phyloP scores from a whole-genome alignment of 2,888 invertebrate species.

The Perithous albicinctus region DNA sequence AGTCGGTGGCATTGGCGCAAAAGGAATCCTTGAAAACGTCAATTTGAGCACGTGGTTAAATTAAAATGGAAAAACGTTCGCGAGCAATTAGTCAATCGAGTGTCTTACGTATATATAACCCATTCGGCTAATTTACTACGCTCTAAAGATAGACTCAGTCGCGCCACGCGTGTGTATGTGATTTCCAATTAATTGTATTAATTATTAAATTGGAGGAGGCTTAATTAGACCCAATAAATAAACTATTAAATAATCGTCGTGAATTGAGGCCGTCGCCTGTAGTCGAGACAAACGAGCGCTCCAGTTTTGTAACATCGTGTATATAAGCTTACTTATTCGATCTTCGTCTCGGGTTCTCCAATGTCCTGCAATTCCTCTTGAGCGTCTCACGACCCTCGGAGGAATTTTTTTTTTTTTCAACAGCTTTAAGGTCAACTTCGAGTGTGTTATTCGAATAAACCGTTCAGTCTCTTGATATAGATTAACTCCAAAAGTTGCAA shows the following conservation, averaged over 20 bases:
- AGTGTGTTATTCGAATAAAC: background rate
- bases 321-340: background rate
- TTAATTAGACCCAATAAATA: conserved; percentile 84
- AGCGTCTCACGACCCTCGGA: conserved; percentile 17
- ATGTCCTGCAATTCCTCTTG: conserved; percentile 18
- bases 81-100: conserved; percentile 66
- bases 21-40: conserved; percentile 39
- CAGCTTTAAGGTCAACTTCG: background rate
- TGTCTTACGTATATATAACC: conserved; percentile 55
- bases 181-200: conserved; percentile 85
- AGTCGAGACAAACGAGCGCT: conserved; percentile 58
- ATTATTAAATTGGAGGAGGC: conserved; percentile 84
- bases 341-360: conserved; percentile 18
- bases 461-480: background rate
- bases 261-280: conserved; percentile 82
- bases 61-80: conserved; percentile 47
- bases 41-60: conserved; percentile 44
- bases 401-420: background rate
- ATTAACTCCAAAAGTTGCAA: too few relatives aligned
- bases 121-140: conserved; percentile 66
- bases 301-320: conserved; percentile 45
- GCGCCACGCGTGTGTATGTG: conserved; percentile 71
- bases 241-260: conserved; percentile 84
- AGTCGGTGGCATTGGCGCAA: background rate
- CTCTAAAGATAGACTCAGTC: conserved; percentile 70